These are phyloP conservation scores for Odocoileus hemionus DNA, from an alignment of 2,113 vertebrate species.

Conservation along the genomic window DNA sequence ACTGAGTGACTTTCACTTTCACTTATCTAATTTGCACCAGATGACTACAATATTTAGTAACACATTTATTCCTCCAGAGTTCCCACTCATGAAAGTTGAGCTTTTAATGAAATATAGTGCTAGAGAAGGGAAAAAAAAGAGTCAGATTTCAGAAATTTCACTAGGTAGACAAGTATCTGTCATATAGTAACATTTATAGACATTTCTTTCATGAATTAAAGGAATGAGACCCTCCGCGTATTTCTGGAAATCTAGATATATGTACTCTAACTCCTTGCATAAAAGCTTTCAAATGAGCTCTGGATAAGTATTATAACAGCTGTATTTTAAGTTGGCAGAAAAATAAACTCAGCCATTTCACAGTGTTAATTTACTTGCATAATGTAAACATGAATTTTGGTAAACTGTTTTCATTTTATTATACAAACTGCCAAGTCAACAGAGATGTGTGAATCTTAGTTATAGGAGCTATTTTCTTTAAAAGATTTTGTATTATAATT, in stretches of 20 bases:
- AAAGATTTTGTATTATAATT: background rate
- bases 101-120: background rate
- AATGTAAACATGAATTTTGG: background rate
- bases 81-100: background rate
- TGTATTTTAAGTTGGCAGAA: conserved; percentile 21
- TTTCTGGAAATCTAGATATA: background rate
- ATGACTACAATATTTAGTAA: background rate
- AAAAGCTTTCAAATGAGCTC: background rate
- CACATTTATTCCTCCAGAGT: background rate
- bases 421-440: background rate
- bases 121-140: background rate
- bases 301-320: background rate
- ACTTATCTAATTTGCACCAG: background rate
- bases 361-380: background rate
- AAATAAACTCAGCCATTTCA: background rate
- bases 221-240: background rate
- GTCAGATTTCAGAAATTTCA: background rate
- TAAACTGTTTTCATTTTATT: conserved; percentile 20
- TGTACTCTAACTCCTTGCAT: background rate
- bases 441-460: background rate
- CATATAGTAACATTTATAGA: background rate
- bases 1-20: background rate
- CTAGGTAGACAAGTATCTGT: background rate
- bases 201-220: background rate
- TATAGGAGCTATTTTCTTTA: background rate